A percentile compares a stretch with the other conserved stretches of the same genome.
Conservation (phyloP, 2,797 vertebrate genomes). For the Alfaro cultratus region DNA sequence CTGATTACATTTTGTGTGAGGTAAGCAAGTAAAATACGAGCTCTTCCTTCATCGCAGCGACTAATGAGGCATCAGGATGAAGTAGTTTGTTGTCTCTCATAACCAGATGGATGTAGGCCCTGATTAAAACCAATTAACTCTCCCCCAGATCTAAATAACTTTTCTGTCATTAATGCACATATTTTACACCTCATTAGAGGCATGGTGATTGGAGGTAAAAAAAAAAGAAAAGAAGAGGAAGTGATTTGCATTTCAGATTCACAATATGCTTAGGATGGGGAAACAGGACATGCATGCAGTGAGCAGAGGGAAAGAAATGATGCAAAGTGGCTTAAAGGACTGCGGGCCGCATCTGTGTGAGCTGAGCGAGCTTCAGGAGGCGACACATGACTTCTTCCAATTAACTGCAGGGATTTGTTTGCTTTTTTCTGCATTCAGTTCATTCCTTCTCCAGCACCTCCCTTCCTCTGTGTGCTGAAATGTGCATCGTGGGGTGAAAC, state of each 20-base stretch:
- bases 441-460: too few species aligned
- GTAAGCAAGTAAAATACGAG: conserved; percentile 22
- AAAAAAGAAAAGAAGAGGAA: conserved; percentile 56
- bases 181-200: conserved; percentile 90
- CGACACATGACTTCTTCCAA: conserved; percentile 80
- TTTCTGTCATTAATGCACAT: conserved; percentile 88
- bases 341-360: conserved; percentile 82
- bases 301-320: conserved; percentile 39
- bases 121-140: conserved; percentile 97
- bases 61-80: conserved; percentile 90
- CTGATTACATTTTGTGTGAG: conserved; percentile 1
- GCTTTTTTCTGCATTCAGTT: conserved; percentile 34
- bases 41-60: conserved; percentile 69
- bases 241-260: conserved; percentile 86
- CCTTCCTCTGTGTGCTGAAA: conserved; percentile 62
- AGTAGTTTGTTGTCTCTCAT: conserved; percentile 92
- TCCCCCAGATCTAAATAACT: conserved; percentile 92
- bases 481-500: conserved; percentile 87
- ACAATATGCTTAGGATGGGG: conserved; percentile 74
- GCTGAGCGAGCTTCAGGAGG: conserved; percentile 74
- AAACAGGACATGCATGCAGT: conserved; percentile 50
- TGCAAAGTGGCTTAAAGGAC: conserved; percentile 73
- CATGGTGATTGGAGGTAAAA: conserved; percentile 76
- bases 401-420: conserved; percentile 70
- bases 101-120: conserved; percentile 92